phyloP scores from a whole-genome alignment of 2,113 vertebrate genomes.

The Conger conger region DNA sequence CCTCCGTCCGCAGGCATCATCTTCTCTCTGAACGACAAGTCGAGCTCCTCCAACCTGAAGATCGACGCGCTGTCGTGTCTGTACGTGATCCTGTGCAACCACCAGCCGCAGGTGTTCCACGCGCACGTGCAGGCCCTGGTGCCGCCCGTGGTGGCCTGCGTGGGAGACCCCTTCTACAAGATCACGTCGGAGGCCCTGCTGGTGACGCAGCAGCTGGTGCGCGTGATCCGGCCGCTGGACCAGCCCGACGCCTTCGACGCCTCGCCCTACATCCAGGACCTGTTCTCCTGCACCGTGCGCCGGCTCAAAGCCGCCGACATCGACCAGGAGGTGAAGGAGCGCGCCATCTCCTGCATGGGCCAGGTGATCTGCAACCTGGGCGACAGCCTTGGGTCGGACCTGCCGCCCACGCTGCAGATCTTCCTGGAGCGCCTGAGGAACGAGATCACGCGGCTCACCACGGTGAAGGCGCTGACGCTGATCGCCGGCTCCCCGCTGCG shows the following conservation, averaged over 20 bases:
- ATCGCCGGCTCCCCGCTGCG: conserved; percentile 94
- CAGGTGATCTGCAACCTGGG: conserved; percentile 98
- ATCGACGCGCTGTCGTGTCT: conserved; percentile 95
- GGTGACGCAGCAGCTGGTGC: conserved; percentile 96
- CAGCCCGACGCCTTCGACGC: conserved; percentile 89
- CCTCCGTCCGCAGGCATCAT: conserved; percentile 81
- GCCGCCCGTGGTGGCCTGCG: conserved; percentile 93
- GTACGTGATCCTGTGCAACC: conserved; percentile 94
- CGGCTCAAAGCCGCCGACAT: conserved; percentile 97
- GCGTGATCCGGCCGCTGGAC: conserved; percentile 94
- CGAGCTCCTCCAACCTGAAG: conserved; percentile 97
- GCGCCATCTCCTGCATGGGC: conserved; percentile 98
- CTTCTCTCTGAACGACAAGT: conserved; percentile 97
- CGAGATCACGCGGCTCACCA: conserved; percentile 94
- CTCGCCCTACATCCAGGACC: conserved; percentile 90
- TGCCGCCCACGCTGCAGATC: conserved; percentile 91
- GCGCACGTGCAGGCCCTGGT: conserved; percentile 93
- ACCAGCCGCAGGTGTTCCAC: conserved; percentile 95
- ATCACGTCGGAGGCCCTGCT: conserved; percentile 97
- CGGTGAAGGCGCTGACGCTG: conserved; percentile 90
- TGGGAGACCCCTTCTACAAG: conserved; percentile 98
- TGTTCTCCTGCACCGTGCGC: conserved; percentile 94
- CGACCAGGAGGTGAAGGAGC: conserved; percentile 97
- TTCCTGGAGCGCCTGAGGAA: conserved; percentile 96
- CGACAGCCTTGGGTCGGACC: conserved; percentile 87